Conservation (phyloP, 1,140 invertebrate species). For the Ostrea denselamellosa region DNA sequence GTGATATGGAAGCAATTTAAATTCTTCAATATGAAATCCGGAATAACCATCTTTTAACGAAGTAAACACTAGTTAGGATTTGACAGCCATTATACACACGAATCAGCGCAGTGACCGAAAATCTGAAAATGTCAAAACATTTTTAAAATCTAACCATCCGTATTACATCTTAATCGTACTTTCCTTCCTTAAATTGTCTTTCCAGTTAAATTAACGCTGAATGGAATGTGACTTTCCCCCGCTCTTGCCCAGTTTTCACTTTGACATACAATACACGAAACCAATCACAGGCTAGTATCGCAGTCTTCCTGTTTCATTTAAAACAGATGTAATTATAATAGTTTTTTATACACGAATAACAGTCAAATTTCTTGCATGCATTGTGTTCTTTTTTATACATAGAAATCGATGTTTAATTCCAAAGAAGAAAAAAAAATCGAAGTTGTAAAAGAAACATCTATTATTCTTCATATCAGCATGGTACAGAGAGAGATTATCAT, state of each 20-base stretch:
- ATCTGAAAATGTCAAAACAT: background rate
- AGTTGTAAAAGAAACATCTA: too few relatives aligned
- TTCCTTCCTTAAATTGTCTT: background rate
- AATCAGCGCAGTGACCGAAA: slow-evolving; percentile 6
- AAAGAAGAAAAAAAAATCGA: too few relatives aligned
- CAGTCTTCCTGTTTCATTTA: too few relatives aligned
- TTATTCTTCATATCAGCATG: background rate
- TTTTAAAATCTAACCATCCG: background rate
- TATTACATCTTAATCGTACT: background rate
- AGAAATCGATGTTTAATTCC: too few relatives aligned
- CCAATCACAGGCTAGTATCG: too few relatives aligned
- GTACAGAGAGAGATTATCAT: background rate
- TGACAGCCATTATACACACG: background rate
- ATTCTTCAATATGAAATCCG: background rate
- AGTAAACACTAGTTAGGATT: background rate
- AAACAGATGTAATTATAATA: too few relatives aligned
- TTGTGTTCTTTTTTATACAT: too few relatives aligned
- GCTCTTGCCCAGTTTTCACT: background rate
- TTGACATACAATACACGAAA: background rate
- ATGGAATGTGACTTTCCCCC: background rate
- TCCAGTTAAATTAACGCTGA: background rate
- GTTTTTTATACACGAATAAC: too few relatives aligned
- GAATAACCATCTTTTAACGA: background rate
- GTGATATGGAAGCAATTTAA: background rate
- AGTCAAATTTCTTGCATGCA: too few relatives aligned